These are phyloP conservation scores for Charadrius vociferus DNA, from an alignment of 2,113 vertebrate genomes.

Conservation along the genomic window DNA sequence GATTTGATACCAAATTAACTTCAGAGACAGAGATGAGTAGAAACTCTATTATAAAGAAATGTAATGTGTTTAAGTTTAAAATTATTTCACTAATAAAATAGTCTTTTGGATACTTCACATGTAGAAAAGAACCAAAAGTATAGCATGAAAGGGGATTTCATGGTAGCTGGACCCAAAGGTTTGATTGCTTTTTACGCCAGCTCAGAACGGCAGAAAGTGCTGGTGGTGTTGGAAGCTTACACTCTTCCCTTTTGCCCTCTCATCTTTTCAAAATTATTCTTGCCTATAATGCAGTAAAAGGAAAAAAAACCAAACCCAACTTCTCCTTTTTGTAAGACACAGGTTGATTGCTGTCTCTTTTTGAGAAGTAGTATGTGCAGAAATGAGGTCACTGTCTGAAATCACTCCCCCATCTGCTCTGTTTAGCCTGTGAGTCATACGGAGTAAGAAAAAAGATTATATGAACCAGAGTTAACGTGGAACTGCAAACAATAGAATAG, in stretches of 20 bases:
- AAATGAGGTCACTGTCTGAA: conserved; percentile 67
- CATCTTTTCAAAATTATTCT: conserved; percentile 8
- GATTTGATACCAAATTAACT: background rate
- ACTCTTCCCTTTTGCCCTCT: background rate
- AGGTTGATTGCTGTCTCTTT: conserved; percentile 18
- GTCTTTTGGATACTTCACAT: background rate
- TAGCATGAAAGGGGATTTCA: background rate
- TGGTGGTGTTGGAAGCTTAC: background rate
- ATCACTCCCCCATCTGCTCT: conserved; percentile 51
- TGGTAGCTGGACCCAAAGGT: background rate
- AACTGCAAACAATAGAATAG: background rate
- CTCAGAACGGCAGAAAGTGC: background rate
- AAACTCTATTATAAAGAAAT: background rate
- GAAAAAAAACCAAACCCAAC: background rate
- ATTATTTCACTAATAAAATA: background rate
- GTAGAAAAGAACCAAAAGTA: background rate
- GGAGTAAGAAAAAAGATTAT: conserved; percentile 34
- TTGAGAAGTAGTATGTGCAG: conserved; percentile 25
- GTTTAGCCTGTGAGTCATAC: conserved; percentile 55
- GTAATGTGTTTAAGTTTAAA: background rate
- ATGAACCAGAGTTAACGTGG: background rate
- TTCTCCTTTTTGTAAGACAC: background rate
- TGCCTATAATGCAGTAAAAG: background rate
- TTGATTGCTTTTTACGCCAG: background rate
- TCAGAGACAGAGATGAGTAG: background rate